Evolutionary conservation across 2,797 vertebrate genomes (phyloP), one percentile per base, ranked within the genome.

Genomic region (Lophotriccus pileatus): DNA sequence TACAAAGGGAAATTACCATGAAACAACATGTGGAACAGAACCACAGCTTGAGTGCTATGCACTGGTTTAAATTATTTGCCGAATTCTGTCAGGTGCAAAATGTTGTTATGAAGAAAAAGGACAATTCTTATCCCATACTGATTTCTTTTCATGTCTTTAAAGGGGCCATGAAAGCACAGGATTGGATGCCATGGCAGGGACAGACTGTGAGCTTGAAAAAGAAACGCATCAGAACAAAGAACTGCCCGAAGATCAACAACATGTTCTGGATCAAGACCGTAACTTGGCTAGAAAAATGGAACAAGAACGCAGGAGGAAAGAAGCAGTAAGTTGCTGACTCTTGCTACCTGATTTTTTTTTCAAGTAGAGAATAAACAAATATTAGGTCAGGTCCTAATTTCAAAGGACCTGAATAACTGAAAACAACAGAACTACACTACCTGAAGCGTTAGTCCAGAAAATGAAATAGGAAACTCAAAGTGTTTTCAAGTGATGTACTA

Each of bases 291-390:
- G 98, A 72, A 98, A 96, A 89, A 98, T 95, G 90, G 99, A 99
- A 89, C 99, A 99, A 86, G 99, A 99, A 53, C 98, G 99, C 23
- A 98, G 99, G 76, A 97, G 98, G 46, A 98, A 97, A 95, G 98
- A 99, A 96, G 98, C 98, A 44, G 99, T 99, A 97, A 98, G 99
- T 98, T 75, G 37, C 25, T 70, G 53, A 32, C 12, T 68, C 47
- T 63, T 73, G 70, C 32, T 32, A 24, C 21, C 1, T 60, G 12
- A 14, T 15, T 67, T 80, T 7, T 82, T 87, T 66, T 28, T 63
- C 76, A 14, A 81, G 13, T 36, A 56, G 17, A 68, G 10, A 46
- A 58, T 27, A 68, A 77, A 72, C 12, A 80, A 43, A 37, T 10
- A 24, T 36, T 87, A 46, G 6, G 5, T 82, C 24, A 56, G 20